Evolutionary conservation across 2,113 vertebrate genomes (phyloP).

Genomic region (Acanthisitta chloris): DNA sequence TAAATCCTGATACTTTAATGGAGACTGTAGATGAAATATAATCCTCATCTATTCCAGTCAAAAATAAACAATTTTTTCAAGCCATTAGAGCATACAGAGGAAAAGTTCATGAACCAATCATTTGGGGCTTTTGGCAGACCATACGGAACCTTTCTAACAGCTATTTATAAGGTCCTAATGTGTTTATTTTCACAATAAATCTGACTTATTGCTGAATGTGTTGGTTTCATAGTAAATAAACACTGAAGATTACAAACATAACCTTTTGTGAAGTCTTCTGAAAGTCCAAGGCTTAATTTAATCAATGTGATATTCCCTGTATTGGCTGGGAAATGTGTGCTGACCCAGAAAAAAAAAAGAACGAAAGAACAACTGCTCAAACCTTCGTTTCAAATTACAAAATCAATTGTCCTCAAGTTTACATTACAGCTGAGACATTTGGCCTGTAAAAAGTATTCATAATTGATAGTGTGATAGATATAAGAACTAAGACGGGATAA

Average conservation of each 20-base stretch:
- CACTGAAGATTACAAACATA: constrained; percentile 65
- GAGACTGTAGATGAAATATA: constrained; percentile 51
- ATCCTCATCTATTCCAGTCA: constrained; percentile 59
- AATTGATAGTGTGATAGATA: not conserved
- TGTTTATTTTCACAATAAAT: constrained; percentile 74
- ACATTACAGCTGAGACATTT: not conserved
- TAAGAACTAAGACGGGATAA: not conserved
- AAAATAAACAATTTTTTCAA: constrained; percentile 53
- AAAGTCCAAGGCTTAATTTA: constrained; percentile 50
- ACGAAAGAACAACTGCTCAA: not conserved
- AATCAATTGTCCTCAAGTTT: not conserved
- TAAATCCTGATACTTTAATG: constrained; percentile 56
- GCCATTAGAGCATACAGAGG: constrained; percentile 43
- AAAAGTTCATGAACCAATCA: constrained; percentile 72
- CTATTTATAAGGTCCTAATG: constrained; percentile 67
- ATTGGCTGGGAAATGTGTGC: constrained; percentile 26
- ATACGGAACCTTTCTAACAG: constrained; percentile 66
- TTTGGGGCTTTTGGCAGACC: constrained; percentile 65
- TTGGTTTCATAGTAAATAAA: constrained; percentile 72
- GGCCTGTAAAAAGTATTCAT: not conserved
- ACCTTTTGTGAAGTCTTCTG: constrained; percentile 55
- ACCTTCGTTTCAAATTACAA: not conserved
- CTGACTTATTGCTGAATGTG: constrained; percentile 68
- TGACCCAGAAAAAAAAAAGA: not conserved
- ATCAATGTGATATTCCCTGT: constrained; percentile 47